Conservation (phyloP, 2,888 invertebrate species). For the Machimus atricapillus region DNA sequence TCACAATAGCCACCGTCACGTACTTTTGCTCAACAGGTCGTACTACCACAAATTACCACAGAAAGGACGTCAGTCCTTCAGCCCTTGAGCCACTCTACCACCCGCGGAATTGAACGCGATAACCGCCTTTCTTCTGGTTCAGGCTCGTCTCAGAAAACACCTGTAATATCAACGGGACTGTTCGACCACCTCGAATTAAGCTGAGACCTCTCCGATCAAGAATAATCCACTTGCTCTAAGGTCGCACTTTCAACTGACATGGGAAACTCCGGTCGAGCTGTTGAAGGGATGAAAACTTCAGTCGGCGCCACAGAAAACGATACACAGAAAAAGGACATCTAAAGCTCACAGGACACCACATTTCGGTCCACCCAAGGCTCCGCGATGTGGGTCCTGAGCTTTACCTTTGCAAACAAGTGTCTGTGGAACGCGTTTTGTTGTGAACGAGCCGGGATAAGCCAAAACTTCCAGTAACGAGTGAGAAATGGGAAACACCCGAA, state of each 20-base stretch:
- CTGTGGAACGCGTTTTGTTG: neutral
- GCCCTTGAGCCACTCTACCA: neutral
- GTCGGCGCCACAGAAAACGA: neutral
- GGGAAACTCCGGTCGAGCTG: neutral
- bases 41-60: constrained; percentile 14
- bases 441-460: neutral
- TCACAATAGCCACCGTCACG: neutral
- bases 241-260: neutral
- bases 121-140: neutral
- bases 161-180: neutral
- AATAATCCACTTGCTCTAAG: constrained; percentile 8
- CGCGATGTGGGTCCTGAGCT: neutral
- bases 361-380: neutral
- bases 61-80: neutral
- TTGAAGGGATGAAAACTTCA: neutral
- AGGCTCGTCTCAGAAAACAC: neutral
- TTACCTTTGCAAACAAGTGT: neutral
- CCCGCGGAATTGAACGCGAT: neutral
- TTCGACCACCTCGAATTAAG: neutral
- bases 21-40: constrained; percentile 28
- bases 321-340: neutral
- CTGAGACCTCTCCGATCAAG: neutral
- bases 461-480: neutral
- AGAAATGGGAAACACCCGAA: neutral
- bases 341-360: neutral